phyloP scores from a whole-genome alignment of 2,888 invertebrate species.

The Tuberolachnus salignus region DNA sequence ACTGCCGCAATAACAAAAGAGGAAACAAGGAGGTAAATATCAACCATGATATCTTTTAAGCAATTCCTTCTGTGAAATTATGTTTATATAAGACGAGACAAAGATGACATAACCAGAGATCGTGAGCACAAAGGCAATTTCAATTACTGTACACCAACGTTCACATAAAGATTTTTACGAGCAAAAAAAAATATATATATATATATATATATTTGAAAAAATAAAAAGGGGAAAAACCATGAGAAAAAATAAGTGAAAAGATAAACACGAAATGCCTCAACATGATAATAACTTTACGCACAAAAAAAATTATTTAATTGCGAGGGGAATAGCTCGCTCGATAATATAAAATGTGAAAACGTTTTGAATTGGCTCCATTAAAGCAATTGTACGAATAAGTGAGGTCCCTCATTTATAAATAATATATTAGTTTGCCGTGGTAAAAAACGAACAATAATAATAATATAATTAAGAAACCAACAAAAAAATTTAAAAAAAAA shows the following conservation, averaged over 20 bases:
- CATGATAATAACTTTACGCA: conserved; percentile 30
- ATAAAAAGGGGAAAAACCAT: background rate
- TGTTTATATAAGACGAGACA: conserved; percentile 36
- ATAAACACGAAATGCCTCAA: conserved; percentile 22
- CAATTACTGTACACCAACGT: conserved; percentile 38
- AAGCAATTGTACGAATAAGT: background rate
- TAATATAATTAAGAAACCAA: background rate
- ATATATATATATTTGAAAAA: too few species aligned
- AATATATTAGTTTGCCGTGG: background rate
- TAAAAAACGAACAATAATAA: background rate
- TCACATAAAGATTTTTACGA: conserved; percentile 40
- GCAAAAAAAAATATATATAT: conserved; percentile 7
- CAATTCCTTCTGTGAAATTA: conserved; percentile 25
- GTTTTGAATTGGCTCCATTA: conserved; percentile 26
- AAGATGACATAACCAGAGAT: conserved; percentile 34
- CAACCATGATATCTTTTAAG: conserved; percentile 39
- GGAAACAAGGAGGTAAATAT: conserved; percentile 25
- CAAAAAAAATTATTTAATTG: conserved; percentile 26
- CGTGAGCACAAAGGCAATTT: conserved; percentile 34
- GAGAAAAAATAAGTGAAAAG: conserved; percentile 8
- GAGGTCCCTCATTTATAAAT: background rate
- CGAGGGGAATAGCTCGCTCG: conserved; percentile 14
- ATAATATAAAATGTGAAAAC: conserved; percentile 30
- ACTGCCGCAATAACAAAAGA: conserved; percentile 15
- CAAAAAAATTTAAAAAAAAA: background rate